A percentile compares a stretch with the other conserved stretches of the same genome.
phyloP scores from a whole-genome alignment of 2,888 invertebrate genomes.

The Tetanocera ferruginea region DNA sequence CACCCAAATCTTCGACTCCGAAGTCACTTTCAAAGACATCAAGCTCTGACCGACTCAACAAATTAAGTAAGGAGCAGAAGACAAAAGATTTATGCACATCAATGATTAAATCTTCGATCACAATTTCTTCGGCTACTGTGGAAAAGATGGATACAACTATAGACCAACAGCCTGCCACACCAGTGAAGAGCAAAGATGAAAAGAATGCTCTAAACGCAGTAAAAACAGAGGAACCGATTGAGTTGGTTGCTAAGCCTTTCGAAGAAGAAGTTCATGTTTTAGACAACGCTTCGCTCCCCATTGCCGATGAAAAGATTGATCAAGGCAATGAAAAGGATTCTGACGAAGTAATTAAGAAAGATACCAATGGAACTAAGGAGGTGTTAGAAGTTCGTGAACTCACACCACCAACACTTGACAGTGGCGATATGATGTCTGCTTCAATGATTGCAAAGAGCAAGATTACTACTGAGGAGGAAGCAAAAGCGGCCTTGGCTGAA shows the following conservation, averaged over 20 bases:
- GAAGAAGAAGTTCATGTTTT: not conserved
- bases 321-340: conserved; percentile 63
- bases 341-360: conserved; percentile 50
- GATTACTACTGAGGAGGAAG: conserved; percentile 92
- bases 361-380: conserved; percentile 62
- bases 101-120: conserved; percentile 61
- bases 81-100: conserved; percentile 51
- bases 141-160: conserved; percentile 31
- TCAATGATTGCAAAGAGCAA: conserved; percentile 78
- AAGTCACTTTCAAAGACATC: conserved; percentile 55
- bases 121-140: conserved; percentile 22
- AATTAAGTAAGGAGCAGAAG: conserved; percentile 54
- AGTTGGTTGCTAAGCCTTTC: not conserved
- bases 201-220: conserved; percentile 68
- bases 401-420: conserved; percentile 52
- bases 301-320: conserved; percentile 62
- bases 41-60: conserved; percentile 55
- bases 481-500: conserved; percentile 94
- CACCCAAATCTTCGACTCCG: conserved; percentile 59
- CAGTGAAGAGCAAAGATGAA: conserved; percentile 68
- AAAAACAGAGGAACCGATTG: conserved; percentile 60
- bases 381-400: conserved; percentile 63
- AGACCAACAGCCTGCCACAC: conserved; percentile 41
- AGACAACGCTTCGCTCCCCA: not conserved
- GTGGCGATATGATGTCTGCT: conserved; percentile 70